These are phyloP conservation scores for Tethya wilhelma DNA, from an alignment of 37 sponge, comb jelly and placozoan genomes.

Conservation along the genomic window DNA sequence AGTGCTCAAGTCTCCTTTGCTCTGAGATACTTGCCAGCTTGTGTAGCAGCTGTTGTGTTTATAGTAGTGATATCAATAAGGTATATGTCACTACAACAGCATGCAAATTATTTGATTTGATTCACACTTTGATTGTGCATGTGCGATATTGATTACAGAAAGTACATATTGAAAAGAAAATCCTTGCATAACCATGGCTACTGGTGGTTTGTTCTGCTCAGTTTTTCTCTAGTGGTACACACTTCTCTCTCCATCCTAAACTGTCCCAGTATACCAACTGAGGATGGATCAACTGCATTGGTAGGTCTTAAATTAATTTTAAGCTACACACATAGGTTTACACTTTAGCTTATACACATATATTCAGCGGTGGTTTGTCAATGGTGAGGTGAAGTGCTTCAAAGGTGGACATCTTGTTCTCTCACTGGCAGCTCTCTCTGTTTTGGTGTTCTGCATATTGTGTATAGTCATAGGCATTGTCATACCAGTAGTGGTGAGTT, in stretches of 20 bases:
- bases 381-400: slow-evolving; percentile 68
- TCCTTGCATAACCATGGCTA: slow-evolving; percentile 11
- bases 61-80: slow-evolving; percentile 12
- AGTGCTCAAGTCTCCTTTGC: slow-evolving; percentile 52
- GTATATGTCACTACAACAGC: slow-evolving; percentile 2
- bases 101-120: no score
- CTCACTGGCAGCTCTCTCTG: slow-evolving; percentile 35
- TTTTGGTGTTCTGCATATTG: slow-evolving; percentile 28
- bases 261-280: slow-evolving; percentile 57
- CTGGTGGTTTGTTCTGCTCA: slow-evolving; percentile 58
- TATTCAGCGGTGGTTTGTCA: slow-evolving; percentile 61
- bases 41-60: slow-evolving; percentile 32
- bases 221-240: slow-evolving; percentile 60
- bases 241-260: slow-evolving; percentile 67
- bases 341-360: no score
- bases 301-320: no score
- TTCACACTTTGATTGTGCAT: not conserved
- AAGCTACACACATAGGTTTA: no score
- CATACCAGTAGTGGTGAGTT: not conserved
- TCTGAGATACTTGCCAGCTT: slow-evolving; percentile 66
- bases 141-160: not conserved
- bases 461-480: slow-evolving; percentile 11
- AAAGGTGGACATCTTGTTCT: slow-evolving; percentile 58
- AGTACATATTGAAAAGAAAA: slow-evolving; percentile 1
- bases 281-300: no score